Conservation (phyloP, 2,797 vertebrate genomes). For the Ispidina picta region DNA sequence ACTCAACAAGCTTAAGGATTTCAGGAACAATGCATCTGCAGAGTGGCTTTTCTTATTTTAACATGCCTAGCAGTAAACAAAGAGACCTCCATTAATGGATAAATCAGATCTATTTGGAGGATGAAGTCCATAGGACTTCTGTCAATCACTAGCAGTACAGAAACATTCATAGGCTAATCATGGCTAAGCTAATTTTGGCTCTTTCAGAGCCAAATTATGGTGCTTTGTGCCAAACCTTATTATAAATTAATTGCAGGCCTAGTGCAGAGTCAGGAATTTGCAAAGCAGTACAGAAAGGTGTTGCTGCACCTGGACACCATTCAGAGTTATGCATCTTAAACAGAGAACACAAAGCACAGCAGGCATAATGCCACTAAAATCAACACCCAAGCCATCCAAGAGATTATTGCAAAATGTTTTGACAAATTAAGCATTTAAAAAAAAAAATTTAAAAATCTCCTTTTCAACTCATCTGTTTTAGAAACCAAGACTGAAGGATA, state of each 20-base stretch:
- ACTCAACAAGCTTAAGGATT: constrained; percentile 48
- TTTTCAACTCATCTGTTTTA: background rate
- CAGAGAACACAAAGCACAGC: background rate
- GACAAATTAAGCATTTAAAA: background rate
- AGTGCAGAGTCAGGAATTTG: constrained; percentile 33
- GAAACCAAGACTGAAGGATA: background rate
- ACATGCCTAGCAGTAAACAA: constrained; percentile 30
- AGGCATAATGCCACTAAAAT: constrained; percentile 21
- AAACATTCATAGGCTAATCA: constrained; percentile 68
- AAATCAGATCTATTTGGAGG: constrained; percentile 21
- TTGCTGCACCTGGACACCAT: constrained; percentile 64
- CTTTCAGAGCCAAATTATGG: constrained; percentile 56
- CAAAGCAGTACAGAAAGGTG: constrained; percentile 57
- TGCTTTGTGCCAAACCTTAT: constrained; percentile 57
- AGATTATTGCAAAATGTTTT: background rate
- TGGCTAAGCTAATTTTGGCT: constrained; percentile 58
- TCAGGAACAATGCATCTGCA: constrained; percentile 50
- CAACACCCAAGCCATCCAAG: background rate
- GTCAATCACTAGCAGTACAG: constrained; percentile 41
- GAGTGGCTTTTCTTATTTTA: constrained; percentile 44
- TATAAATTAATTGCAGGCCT: constrained; percentile 61
- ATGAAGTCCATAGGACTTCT: background rate
- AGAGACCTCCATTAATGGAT: constrained; percentile 15
- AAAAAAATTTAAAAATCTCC: background rate
- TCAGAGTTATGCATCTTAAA: constrained; percentile 17